Base-by-base conservation (phyloP, 92 coral and sea anemone genomes). In the Anthopleura xanthogrammica region DNA sequence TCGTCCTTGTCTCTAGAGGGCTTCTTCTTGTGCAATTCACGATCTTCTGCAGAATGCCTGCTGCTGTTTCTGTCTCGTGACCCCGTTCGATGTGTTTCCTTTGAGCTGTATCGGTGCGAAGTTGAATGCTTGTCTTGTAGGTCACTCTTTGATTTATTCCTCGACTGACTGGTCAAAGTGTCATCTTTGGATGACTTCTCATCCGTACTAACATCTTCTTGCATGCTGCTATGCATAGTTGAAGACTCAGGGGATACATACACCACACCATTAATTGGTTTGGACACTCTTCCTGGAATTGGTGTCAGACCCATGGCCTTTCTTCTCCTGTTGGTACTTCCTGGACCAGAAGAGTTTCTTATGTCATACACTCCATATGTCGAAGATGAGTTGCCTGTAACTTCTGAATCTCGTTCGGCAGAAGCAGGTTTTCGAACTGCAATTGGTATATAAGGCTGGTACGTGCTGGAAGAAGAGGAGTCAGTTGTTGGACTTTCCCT, bases 161-260 rank as follows among this genome's bases (percentile, higher is more conserved):
- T 23, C 12, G 74, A 36, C 36, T 68, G 74, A 13, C 74, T 68
- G 20, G 68, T 41, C 48, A 52, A 41, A 17, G 68, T 57, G 68
- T 79, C 77, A 79, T 82, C 52, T 55, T 80, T 46, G 79, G 24
- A 54, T 54, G 58, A 74, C 56, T 90, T 72, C 66, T 40, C 82
- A 80, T 76, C 91, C n/a, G 87, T 80, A 29, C 54, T 82, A 0
- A 17, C 79, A 22, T 79, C 88, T 20, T 87, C 95, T 22, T 72
- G 89, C 77, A 85, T 80, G 79, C 92, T 93, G 60, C 79, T 83
- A 54, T 79, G 93, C 41, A 81, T 42, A 19, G 84, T 77, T 9
- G 99, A 90, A 36, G 98, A 94, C 58, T 93, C 92, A 58, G 92
- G 98, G 12, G 99, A 94, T 40, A 97, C 97, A 82, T 97, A 97